Percentiles rank a stretch among this genome's conserved stretches.
These are phyloP conservation scores for Todus mexicanus DNA, from an alignment of 2,797 vertebrate genomes.

Conservation along the genomic window DNA sequence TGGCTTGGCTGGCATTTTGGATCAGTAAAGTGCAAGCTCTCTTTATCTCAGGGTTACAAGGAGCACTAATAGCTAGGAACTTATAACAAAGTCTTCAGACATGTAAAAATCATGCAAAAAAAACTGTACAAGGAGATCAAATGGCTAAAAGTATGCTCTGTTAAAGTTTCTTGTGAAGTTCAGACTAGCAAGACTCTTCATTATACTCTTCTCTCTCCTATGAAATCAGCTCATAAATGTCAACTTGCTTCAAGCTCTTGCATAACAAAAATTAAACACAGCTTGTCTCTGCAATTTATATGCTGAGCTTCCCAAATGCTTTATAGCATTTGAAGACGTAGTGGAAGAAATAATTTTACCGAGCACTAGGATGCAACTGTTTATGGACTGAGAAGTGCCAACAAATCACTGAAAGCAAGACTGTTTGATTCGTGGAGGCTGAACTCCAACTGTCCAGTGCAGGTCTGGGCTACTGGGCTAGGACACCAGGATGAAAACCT, in stretches of 20 bases:
- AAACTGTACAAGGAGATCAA: background rate
- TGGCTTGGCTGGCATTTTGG: background rate
- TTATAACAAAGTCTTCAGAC: background rate
- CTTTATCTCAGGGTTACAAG: background rate
- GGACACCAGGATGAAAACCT: background rate
- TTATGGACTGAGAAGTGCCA: background rate
- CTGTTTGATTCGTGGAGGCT: background rate
- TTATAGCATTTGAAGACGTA: background rate
- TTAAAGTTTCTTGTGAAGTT: background rate
- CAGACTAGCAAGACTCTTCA: background rate
- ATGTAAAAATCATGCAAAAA: background rate
- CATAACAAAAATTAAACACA: constrained; percentile 4
- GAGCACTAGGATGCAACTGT: background rate
- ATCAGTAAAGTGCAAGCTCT: background rate
- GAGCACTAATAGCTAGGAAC: background rate
- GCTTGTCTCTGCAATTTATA: constrained; percentile 9
- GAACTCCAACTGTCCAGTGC: background rate
- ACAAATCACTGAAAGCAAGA: background rate
- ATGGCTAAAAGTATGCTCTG: background rate
- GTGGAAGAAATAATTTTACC: background rate
- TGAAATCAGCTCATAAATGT: constrained; percentile 30
- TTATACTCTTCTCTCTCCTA: background rate
- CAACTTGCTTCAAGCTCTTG: background rate
- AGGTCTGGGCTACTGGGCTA: background rate
- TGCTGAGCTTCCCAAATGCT: background rate